These are phyloP conservation scores for Ictidomys tridecemlineatus DNA, from an alignment of 2,113 vertebrate species.

Conservation along the genomic window DNA sequence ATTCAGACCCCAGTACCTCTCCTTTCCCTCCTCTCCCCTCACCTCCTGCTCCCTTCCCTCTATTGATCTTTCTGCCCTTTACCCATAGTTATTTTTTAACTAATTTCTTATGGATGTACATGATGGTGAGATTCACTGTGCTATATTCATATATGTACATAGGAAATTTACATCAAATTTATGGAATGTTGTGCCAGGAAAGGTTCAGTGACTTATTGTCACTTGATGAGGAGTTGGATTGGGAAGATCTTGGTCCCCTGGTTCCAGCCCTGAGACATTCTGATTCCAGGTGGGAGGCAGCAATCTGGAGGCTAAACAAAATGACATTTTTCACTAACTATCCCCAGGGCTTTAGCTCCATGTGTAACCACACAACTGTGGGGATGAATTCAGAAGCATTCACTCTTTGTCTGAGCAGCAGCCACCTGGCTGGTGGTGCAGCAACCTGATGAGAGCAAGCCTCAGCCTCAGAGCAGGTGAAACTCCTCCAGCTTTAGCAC, in stretches of 20 bases:
- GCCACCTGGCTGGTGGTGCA: background rate
- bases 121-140: too few relatives aligned
- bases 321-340: background rate
- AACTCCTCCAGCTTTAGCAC: background rate
- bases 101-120: too few relatives aligned
- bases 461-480: background rate
- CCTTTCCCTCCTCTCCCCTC: too few relatives aligned
- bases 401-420: background rate
- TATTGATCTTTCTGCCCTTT: too few relatives aligned
- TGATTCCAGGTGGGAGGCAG: conserved; percentile 50
- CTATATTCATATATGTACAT: too few relatives aligned
- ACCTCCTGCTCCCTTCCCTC: too few relatives aligned
- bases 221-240: background rate
- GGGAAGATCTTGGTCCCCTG: conserved; percentile 15
- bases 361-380: conserved; percentile 45
- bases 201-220: conserved; percentile 35
- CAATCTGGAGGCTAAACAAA: conserved; percentile 47
- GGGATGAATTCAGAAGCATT: background rate
- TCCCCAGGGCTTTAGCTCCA: background rate
- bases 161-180: too few relatives aligned
- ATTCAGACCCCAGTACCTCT: too few relatives aligned
- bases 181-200: background rate
- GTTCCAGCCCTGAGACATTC: conserved; percentile 40
- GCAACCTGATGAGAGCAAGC: conserved; percentile 9
- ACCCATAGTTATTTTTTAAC: too few relatives aligned